A percentile compares a stretch with the other conserved stretches of the same genome.
Evolutionary conservation across 2,888 invertebrate species (phyloP).

Genomic region (Nephrotoma guestfalica): DNA sequence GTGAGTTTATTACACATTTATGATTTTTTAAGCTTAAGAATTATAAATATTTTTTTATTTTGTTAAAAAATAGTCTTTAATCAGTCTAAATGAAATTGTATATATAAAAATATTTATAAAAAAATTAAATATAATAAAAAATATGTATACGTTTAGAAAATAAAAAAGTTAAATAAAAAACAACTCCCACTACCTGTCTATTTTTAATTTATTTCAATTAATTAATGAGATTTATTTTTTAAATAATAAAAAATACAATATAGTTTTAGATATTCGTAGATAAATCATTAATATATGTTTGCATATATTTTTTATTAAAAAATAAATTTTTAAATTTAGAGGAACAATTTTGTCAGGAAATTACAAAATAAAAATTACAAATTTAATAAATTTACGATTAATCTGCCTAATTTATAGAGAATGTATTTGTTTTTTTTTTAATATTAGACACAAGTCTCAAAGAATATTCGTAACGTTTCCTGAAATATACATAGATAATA

Average conservation of each 20-base stretch:
- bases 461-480: background rate
- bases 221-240: background rate
- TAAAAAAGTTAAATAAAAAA: background rate
- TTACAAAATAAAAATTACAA: background rate
- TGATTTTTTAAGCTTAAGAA: background rate
- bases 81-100: background rate
- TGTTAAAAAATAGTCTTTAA: background rate
- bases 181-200: background rate
- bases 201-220: background rate
- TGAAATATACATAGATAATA: background rate
- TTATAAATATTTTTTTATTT: background rate
- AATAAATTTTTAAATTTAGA: background rate
- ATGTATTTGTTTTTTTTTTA: background rate
- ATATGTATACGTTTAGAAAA: background rate
- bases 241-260: background rate
- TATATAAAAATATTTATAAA: background rate
- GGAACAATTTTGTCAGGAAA: background rate
- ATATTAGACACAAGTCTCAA: background rate
- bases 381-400: background rate
- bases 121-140: background rate
- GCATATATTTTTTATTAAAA: background rate
- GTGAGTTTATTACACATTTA: background rate
- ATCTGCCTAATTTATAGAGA: background rate
- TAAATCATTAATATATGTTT: background rate
- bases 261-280: background rate